phyloP scores from a whole-genome alignment of 2,113 vertebrate species.

The Amblyornis subalaris region DNA sequence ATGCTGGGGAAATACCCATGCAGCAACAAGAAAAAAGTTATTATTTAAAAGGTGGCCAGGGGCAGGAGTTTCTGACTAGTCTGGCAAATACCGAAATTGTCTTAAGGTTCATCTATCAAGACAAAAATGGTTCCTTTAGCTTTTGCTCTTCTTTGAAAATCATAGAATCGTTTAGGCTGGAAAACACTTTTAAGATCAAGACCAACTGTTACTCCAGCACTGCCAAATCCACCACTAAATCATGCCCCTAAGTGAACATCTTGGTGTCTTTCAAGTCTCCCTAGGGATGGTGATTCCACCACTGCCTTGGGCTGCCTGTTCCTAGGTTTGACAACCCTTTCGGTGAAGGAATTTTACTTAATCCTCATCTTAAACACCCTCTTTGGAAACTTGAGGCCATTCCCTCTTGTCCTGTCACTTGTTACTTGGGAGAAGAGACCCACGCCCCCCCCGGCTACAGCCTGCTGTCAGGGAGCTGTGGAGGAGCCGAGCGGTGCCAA shows the following conservation, averaged over 20 bases:
- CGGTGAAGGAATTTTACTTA: too few species aligned
- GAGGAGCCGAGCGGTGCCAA: neutral
- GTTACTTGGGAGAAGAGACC: neutral
- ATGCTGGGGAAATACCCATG: neutral
- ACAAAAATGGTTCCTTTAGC: neutral
- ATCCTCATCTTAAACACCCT: neutral
- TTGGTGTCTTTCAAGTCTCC: too few species aligned
- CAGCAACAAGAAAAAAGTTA: neutral
- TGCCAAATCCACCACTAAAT: neutral
- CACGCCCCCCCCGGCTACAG: accelerated
- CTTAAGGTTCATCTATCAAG: neutral
- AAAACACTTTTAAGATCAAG: neutral
- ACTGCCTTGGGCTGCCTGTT: neutral
- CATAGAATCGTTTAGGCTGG: neutral
- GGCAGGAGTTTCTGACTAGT: neutral
- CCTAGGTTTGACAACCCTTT: neutral
- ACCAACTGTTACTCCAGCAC: neutral
- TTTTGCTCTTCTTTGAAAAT: neutral
- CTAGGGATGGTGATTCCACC: neutral
- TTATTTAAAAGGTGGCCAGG: neutral
- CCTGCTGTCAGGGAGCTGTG: neutral
- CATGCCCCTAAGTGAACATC: accelerated
- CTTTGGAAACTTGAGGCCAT: neutral
- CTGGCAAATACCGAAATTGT: neutral
- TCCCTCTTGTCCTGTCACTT: neutral